Conservation (phyloP, 2,797 vertebrate species). For the Steatocranus sp. region DNA sequence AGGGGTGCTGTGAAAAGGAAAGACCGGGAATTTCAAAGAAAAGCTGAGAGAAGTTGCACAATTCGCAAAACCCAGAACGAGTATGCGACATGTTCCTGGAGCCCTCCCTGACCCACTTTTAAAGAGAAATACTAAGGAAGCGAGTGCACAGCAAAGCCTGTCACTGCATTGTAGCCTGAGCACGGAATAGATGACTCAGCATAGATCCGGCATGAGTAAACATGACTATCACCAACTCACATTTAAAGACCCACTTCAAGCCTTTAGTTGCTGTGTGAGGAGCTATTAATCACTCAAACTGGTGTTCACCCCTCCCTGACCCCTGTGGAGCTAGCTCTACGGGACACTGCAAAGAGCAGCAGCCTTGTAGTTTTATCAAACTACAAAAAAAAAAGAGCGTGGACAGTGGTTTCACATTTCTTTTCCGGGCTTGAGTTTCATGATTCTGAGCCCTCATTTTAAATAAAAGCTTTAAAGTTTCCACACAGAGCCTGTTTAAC, state of each 20-base stretch:
- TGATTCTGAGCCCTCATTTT: neutral
- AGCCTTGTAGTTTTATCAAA: neutral
- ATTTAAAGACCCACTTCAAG: neutral
- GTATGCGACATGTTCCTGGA: neutral
- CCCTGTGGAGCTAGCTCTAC: neutral
- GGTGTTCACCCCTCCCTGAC: neutral
- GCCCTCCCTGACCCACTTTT: neutral
- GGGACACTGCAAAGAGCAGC: neutral
- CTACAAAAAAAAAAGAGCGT: neutral
- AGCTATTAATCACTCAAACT: neutral
- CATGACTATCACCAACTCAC: neutral
- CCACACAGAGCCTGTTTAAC: neutral
- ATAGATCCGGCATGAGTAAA: conserved; percentile 17
- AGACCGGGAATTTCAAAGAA: neutral
- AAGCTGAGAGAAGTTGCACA: neutral
- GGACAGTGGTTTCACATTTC: neutral
- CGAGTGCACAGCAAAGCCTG: neutral
- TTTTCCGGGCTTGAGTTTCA: accelerated
- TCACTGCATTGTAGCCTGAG: neutral
- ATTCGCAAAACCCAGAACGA: neutral
- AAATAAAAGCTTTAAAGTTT: neutral
- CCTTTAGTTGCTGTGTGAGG: neutral
- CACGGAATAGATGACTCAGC: conserved; percentile 51
- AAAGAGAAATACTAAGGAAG: neutral
- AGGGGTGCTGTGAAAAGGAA: neutral